Evolutionary conservation across 2,888 invertebrate species (phyloP), one percentile per base, ranked within the genome.

Genomic region (Noctua janthe): DNA sequence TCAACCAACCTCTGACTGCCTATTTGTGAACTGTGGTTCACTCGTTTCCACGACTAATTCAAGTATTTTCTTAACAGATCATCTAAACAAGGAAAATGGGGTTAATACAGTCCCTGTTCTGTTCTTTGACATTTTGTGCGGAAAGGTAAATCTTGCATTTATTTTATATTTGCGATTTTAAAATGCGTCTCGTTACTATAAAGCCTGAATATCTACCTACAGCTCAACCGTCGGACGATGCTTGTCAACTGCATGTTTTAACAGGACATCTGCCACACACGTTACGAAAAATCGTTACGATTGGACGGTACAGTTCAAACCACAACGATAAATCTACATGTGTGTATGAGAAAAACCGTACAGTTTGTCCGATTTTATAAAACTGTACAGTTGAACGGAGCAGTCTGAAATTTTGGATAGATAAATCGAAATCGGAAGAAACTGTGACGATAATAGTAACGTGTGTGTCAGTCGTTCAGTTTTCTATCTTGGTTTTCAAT

Each of bases 91-190:
- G 70, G 51, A 87, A 78, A 56, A 96, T 96, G 96, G 96, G 96
- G 76, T 84, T 95, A 76, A 88, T 96, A 85, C 95, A 96, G 81
- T 96, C 96, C 1, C 84, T 96, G 78, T 92, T 95, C 84, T 96
- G 96, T 90, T 95, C 96, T 47, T 78, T 94, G 74, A 94, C 94
- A 83, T 95, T 96, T 87, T 96, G 96, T 86, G 89, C 94, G 5
- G 96, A 96, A 93, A 95, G 96, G 96, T 96, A 90, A 90, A 80
- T 78, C 35, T 20, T 39, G 13, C 51, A 72, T 77, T 67, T 56
- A 43, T 79, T 54, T 1, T 13, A 51, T 6, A 20, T 17, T 20
- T 43, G 43, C 43, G 20, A 54, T 23, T 23, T 47, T n/a, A 13
- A 20, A 62, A 17, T 62, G 10, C 35, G 20, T 35, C 11, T 66